phyloP scores from a whole-genome alignment of 1,140 invertebrate genomes.

The Dysdera silvatica region DNA sequence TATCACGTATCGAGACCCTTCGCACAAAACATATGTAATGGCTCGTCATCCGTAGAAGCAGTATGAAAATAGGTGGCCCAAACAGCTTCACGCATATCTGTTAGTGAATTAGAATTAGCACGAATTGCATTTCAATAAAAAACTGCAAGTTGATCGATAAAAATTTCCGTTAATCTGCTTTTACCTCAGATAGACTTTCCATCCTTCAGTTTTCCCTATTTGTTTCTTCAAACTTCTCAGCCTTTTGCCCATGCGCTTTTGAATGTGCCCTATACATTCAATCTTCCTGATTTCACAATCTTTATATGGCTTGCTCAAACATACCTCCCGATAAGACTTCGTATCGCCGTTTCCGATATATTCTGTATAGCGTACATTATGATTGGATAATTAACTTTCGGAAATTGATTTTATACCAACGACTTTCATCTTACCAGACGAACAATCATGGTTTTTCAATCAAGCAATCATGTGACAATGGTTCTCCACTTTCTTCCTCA shows the following conservation, averaged over 20 bases:
- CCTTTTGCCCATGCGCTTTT: not conserved
- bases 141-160: not conserved
- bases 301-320: not conserved
- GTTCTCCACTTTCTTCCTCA: too few relatives aligned
- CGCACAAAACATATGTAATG: not conserved
- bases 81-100: not conserved
- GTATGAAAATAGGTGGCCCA: not conserved
- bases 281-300: not conserved
- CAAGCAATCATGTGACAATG: too few relatives aligned
- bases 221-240: not conserved
- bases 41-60: not conserved
- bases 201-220: not conserved
- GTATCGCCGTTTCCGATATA: not conserved
- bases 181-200: not conserved
- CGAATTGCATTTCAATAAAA: not conserved
- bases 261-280: not conserved
- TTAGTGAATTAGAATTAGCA: not conserved
- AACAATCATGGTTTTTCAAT: too few relatives aligned
- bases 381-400: too few relatives aligned
- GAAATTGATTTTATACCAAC: too few relatives aligned
- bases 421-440: too few relatives aligned
- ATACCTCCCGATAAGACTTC: not conserved
- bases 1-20: not conserved
- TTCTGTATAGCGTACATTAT: too few relatives aligned
- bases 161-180: not conserved